Percentiles rank a stretch among this genome's conserved stretches.
These are phyloP conservation scores for Flexamia atlantica DNA, from an alignment of 2,888 invertebrate genomes.

Conservation along the genomic window DNA sequence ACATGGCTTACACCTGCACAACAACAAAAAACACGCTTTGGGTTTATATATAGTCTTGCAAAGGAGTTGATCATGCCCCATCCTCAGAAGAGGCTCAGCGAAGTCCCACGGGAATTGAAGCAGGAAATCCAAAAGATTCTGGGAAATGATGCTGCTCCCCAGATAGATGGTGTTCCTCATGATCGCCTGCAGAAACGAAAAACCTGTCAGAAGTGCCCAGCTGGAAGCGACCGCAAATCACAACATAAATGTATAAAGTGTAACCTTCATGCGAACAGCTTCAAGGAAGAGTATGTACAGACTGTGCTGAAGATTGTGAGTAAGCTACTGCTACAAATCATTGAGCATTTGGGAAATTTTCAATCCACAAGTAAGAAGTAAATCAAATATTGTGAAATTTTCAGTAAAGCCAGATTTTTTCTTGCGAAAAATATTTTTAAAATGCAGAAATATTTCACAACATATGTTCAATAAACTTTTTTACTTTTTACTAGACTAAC, in stretches of 20 bases:
- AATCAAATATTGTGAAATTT: too few species aligned
- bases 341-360: too few species aligned
- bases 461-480: too few species aligned
- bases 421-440: too few species aligned
- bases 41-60: slow-evolving; percentile 33
- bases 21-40: slow-evolving; percentile 22
- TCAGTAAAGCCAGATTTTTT: too few species aligned
- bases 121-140: slow-evolving; percentile 19
- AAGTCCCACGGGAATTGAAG: slow-evolving; percentile 46
- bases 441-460: too few species aligned
- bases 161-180: background rate
- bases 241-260: slow-evolving; percentile 44
- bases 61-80: slow-evolving; percentile 36
- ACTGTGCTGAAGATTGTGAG: slow-evolving; percentile 47
- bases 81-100: slow-evolving; percentile 17
- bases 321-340: too few species aligned
- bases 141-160: background rate
- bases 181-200: slow-evolving; percentile 49
- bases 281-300: slow-evolving; percentile 23
- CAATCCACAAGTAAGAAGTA: too few species aligned
- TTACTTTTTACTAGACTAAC: too few species aligned
- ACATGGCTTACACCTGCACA: slow-evolving; percentile 58
- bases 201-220: slow-evolving; percentile 54
- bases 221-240: slow-evolving; percentile 38
- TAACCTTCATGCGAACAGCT: slow-evolving; percentile 37